Percentiles rank a stretch among this genome's conserved stretches.
These are phyloP conservation scores for Lasioglossum villosulum DNA, from an alignment of 2,888 invertebrate species.

Conservation along the genomic window DNA sequence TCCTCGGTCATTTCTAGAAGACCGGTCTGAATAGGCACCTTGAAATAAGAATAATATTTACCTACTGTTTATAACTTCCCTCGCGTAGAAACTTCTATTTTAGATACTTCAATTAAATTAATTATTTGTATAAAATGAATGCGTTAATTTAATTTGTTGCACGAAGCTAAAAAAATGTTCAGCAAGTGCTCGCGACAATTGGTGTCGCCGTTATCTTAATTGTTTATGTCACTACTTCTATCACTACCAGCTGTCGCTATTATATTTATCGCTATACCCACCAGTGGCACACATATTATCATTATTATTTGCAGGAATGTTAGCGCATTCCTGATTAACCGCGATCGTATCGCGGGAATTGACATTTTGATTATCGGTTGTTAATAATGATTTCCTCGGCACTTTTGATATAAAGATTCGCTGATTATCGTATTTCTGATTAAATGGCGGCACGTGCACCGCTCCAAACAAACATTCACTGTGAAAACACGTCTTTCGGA, in stretches of 20 bases:
- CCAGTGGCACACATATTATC: constrained; percentile 26
- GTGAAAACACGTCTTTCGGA: not conserved
- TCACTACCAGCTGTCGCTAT: constrained; percentile 27
- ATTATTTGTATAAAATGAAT: not conserved
- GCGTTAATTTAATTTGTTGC: not conserved
- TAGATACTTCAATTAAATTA: not conserved
- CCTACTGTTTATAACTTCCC: too few species aligned
- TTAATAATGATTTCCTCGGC: constrained; percentile 2
- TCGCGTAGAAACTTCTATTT: too few species aligned
- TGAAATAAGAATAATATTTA: too few species aligned
- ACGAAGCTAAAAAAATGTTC: constrained; percentile 32
- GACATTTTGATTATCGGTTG: constrained; percentile 5
- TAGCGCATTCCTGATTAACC: constrained; percentile 26
- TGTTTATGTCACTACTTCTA: constrained; percentile 21
- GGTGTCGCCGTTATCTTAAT: constrained; percentile 67
- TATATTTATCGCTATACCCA: constrained; percentile 35
- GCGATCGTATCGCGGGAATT: not conserved
- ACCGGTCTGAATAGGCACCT: not conserved
- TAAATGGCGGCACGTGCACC: constrained; percentile 7
- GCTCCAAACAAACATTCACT: not conserved
- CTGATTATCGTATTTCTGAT: constrained; percentile 7
- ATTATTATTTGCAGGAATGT: constrained; percentile 28
- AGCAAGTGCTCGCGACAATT: constrained; percentile 63
- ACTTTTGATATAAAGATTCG: not conserved
- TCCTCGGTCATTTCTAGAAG: not conserved